Conservation (phyloP, 2,888 invertebrate species). For the Uloborus plumipes region DNA sequence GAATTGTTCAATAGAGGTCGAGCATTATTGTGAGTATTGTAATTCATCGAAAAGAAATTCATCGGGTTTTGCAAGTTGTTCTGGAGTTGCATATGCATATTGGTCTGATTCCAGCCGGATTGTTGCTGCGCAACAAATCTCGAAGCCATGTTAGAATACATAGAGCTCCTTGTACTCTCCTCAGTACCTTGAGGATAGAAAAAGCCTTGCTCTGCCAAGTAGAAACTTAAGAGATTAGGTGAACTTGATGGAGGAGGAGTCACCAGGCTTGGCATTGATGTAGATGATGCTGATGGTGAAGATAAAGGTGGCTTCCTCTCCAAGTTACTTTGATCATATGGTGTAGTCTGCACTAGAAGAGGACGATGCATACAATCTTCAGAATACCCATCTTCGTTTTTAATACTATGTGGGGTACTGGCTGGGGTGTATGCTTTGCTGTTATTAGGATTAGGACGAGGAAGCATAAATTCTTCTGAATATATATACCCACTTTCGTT, state of each 20-base stretch:
- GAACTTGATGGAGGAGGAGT: conserved; percentile 43
- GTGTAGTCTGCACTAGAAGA: conserved; percentile 2
- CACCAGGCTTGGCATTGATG: conserved; percentile 23
- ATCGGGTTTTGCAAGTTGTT: conserved; percentile 46
- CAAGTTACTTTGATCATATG: conserved; percentile 17
- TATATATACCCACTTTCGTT: conserved; percentile 31
- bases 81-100: conserved; percentile 42
- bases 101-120: conserved; percentile 37
- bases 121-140: conserved; percentile 33
- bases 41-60: conserved; percentile 52
- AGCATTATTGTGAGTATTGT: conserved; percentile 42
- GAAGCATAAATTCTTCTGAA: conserved; percentile 27
- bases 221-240: conserved; percentile 34
- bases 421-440: conserved; percentile 17
- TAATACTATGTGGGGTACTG: conserved; percentile 21
- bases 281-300: conserved; percentile 52
- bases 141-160: conserved; percentile 34
- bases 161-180: conserved; percentile 15
- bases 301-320: conserved; percentile 42
- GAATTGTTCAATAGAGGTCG: conserved; percentile 44
- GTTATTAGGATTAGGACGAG: conserved; percentile 14
- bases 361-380: conserved; percentile 33
- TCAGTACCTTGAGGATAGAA: conserved; percentile 20
- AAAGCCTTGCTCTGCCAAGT: conserved; percentile 20
- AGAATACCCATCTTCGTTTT: conserved; percentile 30